Evolutionary conservation across 2,888 invertebrate genomes (phyloP).

Genomic region (Chrysomela aeneicollis): DNA sequence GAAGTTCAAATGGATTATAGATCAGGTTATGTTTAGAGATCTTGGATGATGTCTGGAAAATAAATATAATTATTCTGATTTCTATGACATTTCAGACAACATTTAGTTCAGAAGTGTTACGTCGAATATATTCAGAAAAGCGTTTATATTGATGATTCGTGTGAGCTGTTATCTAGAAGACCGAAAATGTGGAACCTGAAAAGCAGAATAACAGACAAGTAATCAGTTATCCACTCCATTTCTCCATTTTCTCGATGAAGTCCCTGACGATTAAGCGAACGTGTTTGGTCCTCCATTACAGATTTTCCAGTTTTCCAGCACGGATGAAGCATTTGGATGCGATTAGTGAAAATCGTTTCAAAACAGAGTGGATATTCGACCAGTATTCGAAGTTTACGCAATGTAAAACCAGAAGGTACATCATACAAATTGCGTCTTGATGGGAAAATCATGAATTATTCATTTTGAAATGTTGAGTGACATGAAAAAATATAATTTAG

Average conservation of each 20-base stretch:
- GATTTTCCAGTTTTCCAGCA: neutral
- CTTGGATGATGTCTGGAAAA: too few relatives aligned
- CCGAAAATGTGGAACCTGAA: neutral
- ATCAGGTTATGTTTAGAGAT: too few relatives aligned
- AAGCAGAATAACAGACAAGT: neutral
- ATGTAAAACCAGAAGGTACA: neutral
- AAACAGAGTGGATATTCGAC: neutral
- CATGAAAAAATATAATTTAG: too few relatives aligned
- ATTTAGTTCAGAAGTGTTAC: too few relatives aligned
- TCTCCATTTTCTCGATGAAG: neutral
- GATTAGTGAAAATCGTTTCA: slow-evolving; percentile 2
- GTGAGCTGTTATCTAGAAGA: neutral
- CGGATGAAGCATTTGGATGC: neutral
- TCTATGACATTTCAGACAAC: too few relatives aligned
- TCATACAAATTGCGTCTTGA: neutral
- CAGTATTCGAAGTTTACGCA: neutral
- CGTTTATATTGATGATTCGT: neutral
- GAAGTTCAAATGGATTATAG: too few relatives aligned
- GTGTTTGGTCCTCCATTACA: neutral
- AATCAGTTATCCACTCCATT: neutral
- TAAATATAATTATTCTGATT: too few relatives aligned
- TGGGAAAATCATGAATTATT: neutral
- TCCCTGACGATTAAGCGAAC: neutral
- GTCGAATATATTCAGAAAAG: too few relatives aligned
- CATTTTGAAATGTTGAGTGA: neutral